Evolutionary conservation across 2,113 vertebrate genomes (phyloP).

Genomic region (Suricata suricatta): DNA sequence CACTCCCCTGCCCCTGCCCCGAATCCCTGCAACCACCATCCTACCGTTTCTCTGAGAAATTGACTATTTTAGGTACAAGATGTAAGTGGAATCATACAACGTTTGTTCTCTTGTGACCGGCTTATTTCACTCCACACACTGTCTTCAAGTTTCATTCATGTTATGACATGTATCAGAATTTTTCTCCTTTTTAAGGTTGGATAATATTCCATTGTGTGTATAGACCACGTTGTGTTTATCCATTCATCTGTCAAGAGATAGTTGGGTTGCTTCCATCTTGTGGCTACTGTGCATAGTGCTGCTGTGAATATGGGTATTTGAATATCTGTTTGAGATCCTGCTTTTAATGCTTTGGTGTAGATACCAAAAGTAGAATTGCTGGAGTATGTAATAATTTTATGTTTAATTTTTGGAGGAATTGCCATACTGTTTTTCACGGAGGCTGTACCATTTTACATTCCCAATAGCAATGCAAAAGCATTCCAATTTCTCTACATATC

Average conservation of each 20-base stretch:
- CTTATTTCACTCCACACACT: neutral
- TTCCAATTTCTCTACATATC: neutral
- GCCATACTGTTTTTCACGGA: neutral
- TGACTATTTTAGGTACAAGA: neutral
- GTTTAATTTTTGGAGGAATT: neutral
- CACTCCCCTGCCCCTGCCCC: no score
- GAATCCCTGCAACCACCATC: neutral
- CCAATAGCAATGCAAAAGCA: neutral
- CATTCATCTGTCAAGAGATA: neutral
- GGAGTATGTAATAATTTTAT: neutral
- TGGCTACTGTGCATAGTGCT: neutral
- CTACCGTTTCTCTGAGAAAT: neutral
- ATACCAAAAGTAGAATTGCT: neutral
- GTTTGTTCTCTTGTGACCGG: neutral
- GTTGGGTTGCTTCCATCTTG: neutral
- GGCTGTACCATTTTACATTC: neutral
- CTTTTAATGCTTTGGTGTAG: neutral
- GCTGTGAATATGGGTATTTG: neutral
- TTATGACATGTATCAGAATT: neutral
- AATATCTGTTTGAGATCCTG: neutral
- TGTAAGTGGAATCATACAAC: neutral
- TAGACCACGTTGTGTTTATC: neutral
- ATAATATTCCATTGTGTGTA: neutral
- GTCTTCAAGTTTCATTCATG: neutral
- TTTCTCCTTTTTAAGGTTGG: neutral